Base-by-base conservation (phyloP, 1,140 invertebrate genomes). In the Sycobia sp. region DNA sequence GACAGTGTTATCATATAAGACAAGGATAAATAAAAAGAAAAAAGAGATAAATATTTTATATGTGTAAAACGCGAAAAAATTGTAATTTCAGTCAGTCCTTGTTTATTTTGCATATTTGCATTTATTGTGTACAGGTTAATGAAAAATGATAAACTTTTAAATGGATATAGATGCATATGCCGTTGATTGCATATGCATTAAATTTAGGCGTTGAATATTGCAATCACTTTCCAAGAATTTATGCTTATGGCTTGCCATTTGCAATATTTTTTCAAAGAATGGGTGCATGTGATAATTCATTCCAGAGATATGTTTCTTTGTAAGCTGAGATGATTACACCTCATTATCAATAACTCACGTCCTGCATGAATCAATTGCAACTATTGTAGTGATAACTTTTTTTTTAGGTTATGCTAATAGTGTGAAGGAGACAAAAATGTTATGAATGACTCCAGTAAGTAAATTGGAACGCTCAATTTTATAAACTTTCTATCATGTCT, bases 401-500 rank as follows among this genome's bases (percentile, higher is more conserved):
- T 18, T 62, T 62, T 36, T 32, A 62, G 59, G 34, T 10, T 46
- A 11, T 32, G 13, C 3, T 53, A 49, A 25, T 57, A 68, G 62
- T 62, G 46, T 62, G 62, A 66, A 50, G 55, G 64, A 10, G 36
- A 41, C 41, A 64, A 65, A 69, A 67, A 64, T 68, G 63, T 66
- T 67, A 67, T 71, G 70, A 71, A 32, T 62, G 47, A 61, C 59
- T 56, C 11, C n/a, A 54, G 46, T 65, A 64, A 60, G 34, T 66
- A 47, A 64, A 57, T 47, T 50, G 23, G 25, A 39, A 46, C 25
- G 1, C 47, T 50, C 46, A 27, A 61, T 56, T 66, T 67, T 4
- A 50, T 44, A 67, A 65, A 57, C 62, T 65, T n/a, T 50, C 56
- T 69, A 79, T 69, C 70, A 81, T 81, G 78, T 81, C 78, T 66